phyloP scores from a whole-genome alignment of 2,113 vertebrate species.

The Myotis brandtii region DNA sequence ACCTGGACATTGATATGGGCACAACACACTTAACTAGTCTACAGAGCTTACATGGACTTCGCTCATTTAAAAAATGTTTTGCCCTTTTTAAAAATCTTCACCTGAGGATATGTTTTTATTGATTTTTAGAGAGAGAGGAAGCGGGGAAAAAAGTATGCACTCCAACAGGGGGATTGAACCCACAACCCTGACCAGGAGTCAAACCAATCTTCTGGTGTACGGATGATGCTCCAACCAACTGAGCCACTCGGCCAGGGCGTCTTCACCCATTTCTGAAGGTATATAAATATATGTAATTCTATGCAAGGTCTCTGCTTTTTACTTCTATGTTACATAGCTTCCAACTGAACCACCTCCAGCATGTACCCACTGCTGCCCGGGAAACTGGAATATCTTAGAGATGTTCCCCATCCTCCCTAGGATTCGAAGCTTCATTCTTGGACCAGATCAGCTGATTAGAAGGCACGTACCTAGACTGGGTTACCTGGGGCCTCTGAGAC shows the following conservation, averaged over 20 bases:
- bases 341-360: not conserved
- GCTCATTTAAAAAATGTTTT: not conserved
- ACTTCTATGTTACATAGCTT: not conserved
- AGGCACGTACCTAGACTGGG: not conserved
- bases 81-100: too few relatives aligned
- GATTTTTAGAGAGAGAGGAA: too few relatives aligned
- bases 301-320: not conserved
- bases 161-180: too few relatives aligned
- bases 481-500: not conserved
- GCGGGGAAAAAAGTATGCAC: too few relatives aligned
- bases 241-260: too few relatives aligned
- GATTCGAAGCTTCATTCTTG: not conserved
- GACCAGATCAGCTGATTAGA: not conserved
- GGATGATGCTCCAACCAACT: too few relatives aligned
- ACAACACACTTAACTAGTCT: not conserved
- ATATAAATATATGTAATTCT: not conserved
- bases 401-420: not conserved
- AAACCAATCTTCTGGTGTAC: too few relatives aligned
- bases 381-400: not conserved
- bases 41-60: not conserved
- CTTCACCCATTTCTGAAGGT: not conserved
- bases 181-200: too few relatives aligned
- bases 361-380: too few relatives aligned
- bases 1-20: not conserved
- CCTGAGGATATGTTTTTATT: too few relatives aligned